Evolutionary conservation across 2,113 vertebrate genomes (phyloP), one percentile per base, ranked within the genome.

Genomic region (Colinus virginianus): DNA sequence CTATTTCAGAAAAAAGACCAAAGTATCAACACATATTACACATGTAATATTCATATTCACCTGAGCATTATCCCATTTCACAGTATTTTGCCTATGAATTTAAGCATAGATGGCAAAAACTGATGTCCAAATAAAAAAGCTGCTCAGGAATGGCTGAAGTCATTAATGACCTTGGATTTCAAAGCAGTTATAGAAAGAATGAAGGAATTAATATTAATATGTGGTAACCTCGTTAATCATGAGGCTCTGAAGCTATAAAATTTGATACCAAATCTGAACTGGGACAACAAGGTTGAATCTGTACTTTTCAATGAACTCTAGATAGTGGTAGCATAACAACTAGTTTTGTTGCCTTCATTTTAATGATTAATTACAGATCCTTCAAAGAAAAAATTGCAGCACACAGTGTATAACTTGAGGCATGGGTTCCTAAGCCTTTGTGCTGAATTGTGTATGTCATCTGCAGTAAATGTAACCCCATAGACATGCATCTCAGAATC

Each of bases 201-300:
- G 94, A 93, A 78, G 38, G 85, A 78, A 91, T 91, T 94, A 94
- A 74, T 83, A 55, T 40, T 94, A 94, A 77, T 85, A 55, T 26
- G 53, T 74, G 20, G 11, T 93, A 80, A 96, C 94, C 78, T 90
- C 87, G 84, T 80, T 94, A 96, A 85, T 64, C 87, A 9, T 83
- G 68, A 88, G 61, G 78, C 79, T 71, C 71, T 75, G 85, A 79
- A 93, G 61, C 71, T 78, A 64, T 63, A 74, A 80, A 90, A 90
- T 83, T 85, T 88, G 38, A 67, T 77, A 83, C 25, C 79, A 76
- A 85, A 80, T 61, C 9, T 87, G 67, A 90, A 90, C 30, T 49
- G 38, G 67, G 78, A 80, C 78, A 78, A 69, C 46, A 5, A 88
- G 55, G 21, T 9, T 83, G 71, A 93, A 70, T 46, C 84, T 43